A percentile compares a stretch with the other conserved stretches of the same genome.
Evolutionary conservation across 2,113 vertebrate species (phyloP).

Genomic region (Spilogale gracilis): DNA sequence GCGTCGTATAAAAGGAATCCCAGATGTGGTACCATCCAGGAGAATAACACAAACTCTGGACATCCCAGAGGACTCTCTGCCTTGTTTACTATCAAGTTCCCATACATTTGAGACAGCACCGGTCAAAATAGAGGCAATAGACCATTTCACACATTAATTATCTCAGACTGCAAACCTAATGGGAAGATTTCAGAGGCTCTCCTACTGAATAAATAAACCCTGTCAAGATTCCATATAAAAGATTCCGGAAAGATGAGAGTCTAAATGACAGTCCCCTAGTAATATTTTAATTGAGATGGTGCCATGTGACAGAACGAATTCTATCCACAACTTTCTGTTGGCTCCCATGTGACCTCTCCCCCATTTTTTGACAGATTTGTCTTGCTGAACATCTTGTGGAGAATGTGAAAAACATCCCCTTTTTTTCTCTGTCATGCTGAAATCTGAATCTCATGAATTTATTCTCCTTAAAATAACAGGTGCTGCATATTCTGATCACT

Average conservation of each 20-base stretch:
- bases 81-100: slow-evolving; percentile 62
- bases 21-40: not conserved
- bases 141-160: slow-evolving; percentile 82
- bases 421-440: slow-evolving; percentile 72
- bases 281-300: slow-evolving; percentile 87
- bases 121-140: slow-evolving; percentile 82
- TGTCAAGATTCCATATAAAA: slow-evolving; percentile 75
- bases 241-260: slow-evolving; percentile 74
- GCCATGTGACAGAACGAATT: slow-evolving; percentile 77
- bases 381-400: slow-evolving; percentile 81
- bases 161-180: slow-evolving; percentile 75
- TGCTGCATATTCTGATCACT: slow-evolving; percentile 73
- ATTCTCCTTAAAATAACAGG: slow-evolving; percentile 83
- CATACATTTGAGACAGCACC: slow-evolving; percentile 84
- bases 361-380: slow-evolving; percentile 84
- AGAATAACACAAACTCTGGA: not conserved
- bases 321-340: slow-evolving; percentile 79
- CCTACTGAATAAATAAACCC: slow-evolving; percentile 82
- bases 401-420: slow-evolving; percentile 72
- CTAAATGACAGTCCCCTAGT: slow-evolving; percentile 82
- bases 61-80: not conserved
- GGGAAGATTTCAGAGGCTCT: slow-evolving; percentile 76
- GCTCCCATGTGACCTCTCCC: slow-evolving; percentile 84
- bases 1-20: not conserved
- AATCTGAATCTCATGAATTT: slow-evolving; percentile 84